A percentile compares a stretch with the other conserved stretches of the same genome.
phyloP scores from a whole-genome alignment of 2,888 invertebrate genomes.

The Acleris cristana region DNA sequence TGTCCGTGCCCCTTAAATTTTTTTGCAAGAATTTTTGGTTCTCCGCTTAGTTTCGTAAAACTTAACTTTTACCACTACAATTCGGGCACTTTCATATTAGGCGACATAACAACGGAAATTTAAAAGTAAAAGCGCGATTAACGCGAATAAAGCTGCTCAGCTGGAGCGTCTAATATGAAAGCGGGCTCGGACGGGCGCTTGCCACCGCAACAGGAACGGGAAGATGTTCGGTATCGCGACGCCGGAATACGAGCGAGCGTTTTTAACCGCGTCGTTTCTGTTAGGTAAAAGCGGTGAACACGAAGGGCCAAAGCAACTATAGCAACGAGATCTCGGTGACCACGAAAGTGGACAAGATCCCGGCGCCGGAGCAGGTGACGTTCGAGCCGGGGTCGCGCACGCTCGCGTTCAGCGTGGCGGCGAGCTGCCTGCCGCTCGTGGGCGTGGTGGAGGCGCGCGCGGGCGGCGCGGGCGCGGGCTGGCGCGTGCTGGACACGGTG shows the following conservation, averaged over 20 bases:
- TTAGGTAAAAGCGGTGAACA: constrained; percentile 93
- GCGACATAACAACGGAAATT: no score
- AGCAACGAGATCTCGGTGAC: constrained; percentile 92
- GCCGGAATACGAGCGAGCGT: neutral
- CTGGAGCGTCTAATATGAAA: no score
- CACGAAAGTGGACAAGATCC: constrained; percentile 93
- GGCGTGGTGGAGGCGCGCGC: constrained; percentile 88
- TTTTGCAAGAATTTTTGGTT: constrained; percentile 42
- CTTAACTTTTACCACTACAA: no score
- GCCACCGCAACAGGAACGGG: no score
- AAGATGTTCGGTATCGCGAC: no score
- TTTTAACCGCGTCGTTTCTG: constrained; percentile 36
- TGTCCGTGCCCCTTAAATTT: constrained; percentile 27
- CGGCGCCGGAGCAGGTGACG: constrained; percentile 90
- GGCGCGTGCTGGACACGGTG: constrained; percentile 86
- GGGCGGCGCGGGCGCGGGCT: constrained; percentile 51
- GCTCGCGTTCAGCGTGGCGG: constrained; percentile 90
- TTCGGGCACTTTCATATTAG: no score
- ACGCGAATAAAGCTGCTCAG: no score
- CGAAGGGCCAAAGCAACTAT: constrained; percentile 93
- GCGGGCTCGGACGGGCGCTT: no score
- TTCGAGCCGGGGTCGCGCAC: constrained; percentile 91
- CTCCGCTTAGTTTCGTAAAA: constrained; percentile 43
- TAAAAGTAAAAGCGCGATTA: no score
- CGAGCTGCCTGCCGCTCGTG: constrained; percentile 90